Percentiles rank a stretch among this genome's conserved stretches.
Evolutionary conservation across 2,113 vertebrate species (phyloP).

Genomic region (Mandrillus leucophaeus): DNA sequence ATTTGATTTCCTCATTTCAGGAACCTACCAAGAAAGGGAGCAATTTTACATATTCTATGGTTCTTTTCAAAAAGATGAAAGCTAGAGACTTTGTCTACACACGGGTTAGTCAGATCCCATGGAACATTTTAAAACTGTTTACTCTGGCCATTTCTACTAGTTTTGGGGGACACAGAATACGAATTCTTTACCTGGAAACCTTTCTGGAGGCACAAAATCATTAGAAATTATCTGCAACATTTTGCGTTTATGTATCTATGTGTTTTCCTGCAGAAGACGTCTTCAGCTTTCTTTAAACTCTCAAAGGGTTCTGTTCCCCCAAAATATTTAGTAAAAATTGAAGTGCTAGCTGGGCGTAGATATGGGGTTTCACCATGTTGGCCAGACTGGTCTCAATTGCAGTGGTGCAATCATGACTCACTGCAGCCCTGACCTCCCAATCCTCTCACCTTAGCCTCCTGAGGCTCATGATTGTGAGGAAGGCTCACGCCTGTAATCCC

Average conservation of each 20-base stretch:
- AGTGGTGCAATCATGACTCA: too few relatives aligned
- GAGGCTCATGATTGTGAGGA: too few relatives aligned
- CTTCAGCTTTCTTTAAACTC: neutral
- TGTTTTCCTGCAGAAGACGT: neutral
- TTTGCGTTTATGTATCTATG: neutral
- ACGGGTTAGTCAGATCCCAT: neutral
- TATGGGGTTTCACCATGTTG: too few relatives aligned
- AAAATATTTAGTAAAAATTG: neutral
- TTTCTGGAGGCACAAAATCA: slow-evolving; percentile 9
- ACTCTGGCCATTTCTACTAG: neutral
- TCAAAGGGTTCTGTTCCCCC: neutral
- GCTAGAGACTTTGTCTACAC: neutral
- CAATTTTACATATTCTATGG: neutral
- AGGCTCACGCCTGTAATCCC: too few relatives aligned
- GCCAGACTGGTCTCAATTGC: too few relatives aligned
- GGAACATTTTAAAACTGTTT: neutral
- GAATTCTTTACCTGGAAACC: neutral
- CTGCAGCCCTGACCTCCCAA: too few relatives aligned
- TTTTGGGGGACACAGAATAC: neutral
- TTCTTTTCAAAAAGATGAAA: slow-evolving; percentile 52
- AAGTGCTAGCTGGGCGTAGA: neutral
- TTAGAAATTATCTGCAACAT: neutral
- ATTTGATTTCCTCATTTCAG: slow-evolving; percentile 44
- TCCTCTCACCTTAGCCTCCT: too few relatives aligned
- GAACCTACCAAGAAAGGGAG: neutral